phyloP scores from a whole-genome alignment of 2,113 vertebrate genomes.

The Apaloderma vittatum region DNA sequence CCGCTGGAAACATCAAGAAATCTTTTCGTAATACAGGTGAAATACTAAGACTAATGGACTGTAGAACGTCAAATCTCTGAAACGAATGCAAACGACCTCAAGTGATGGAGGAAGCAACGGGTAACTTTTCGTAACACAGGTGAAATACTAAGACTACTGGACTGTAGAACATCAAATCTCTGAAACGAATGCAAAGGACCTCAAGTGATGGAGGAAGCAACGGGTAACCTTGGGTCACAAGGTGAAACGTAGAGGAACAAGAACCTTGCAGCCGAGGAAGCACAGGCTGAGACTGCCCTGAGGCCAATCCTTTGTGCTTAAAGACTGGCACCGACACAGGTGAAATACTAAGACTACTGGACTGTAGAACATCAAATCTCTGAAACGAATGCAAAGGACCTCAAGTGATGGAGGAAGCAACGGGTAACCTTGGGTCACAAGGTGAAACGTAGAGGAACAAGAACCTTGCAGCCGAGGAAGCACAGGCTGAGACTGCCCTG shows the following conservation, averaged over 20 bases:
- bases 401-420: not conserved
- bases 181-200: not conserved
- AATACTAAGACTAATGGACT: not conserved
- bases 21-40: not conserved
- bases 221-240: not conserved
- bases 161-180: not conserved
- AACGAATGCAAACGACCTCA: not conserved
- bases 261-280: not conserved
- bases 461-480: not conserved
- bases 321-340: not conserved
- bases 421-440: not conserved
- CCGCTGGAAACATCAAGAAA: no score
- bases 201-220: not conserved
- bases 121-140: not conserved
- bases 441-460: not conserved
- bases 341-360: not conserved
- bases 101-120: not conserved
- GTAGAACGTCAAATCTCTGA: not conserved
- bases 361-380: not conserved
- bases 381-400: not conserved
- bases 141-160: not conserved
- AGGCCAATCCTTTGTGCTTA: not conserved
- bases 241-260: not conserved
- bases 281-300: not conserved
- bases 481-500: not conserved